Base-by-base conservation (phyloP, 1,140 invertebrate species). In the Drosophila eugracilis region DNA sequence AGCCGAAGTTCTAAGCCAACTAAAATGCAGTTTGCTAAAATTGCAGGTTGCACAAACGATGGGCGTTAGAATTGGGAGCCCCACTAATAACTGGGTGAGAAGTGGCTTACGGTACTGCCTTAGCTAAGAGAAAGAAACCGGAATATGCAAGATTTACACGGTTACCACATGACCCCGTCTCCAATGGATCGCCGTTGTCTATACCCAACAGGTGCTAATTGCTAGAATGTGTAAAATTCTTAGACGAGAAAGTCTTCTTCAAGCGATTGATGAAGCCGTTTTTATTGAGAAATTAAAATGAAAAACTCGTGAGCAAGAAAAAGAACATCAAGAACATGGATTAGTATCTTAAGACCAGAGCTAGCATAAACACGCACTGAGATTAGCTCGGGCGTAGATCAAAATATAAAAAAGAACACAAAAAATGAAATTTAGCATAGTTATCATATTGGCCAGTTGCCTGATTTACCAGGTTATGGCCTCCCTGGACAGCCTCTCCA, bases 61-160 rank as follows among this genome's bases (percentile, higher is more conserved):
- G 37, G 49, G 24, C 53, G 37, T 58, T 6, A 53, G 45, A 57
- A 76, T 42, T 67, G 60, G 63, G 45, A 67, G 32, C 28, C 14
- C 14, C 60, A 26, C 17, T 22, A 15, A 24, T 66, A 14, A 41
- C 26, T 19, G 28, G 5, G 59, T 66, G 45, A 50, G 28, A 66
- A 67, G n/a, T 44, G 60, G 60, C 37, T 58, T 58, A 45, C 42
- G 44, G 30, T 49, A 49, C n/a, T 14, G 19, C 7, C 10, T 5
- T 10, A 12, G 21, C 2, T 5, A 34, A 24, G 21, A 42, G 32
- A 53, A 63, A n/a, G 15, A 52, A 81, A 88, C 83, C 77, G 75
- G 83, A 88, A 83, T 71, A 59, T 76, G 78, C 84, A 69, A 88
- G 84, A 69, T 88, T 66, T 75, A 81, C 83, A 83, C 75, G 58